Percentiles rank a stretch among this genome's conserved stretches.
Conservation (phyloP, 2,888 invertebrate species). For the Scaptomyza reducta region DNA sequence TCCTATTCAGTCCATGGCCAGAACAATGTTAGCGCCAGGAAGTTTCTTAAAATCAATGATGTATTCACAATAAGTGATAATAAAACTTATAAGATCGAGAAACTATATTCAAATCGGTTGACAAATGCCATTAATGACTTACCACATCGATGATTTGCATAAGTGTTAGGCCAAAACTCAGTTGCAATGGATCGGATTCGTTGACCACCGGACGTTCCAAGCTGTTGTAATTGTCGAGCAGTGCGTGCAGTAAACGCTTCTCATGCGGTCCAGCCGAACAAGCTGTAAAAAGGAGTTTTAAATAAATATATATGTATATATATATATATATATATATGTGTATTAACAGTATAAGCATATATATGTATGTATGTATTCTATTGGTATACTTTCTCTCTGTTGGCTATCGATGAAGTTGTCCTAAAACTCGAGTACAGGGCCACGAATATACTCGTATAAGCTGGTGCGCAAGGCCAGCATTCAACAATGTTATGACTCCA, state of each 20-base stretch:
- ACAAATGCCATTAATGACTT: constrained; percentile 85
- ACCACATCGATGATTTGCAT: constrained; percentile 99
- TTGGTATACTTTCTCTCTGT: not conserved
- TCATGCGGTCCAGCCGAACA: constrained; percentile 95
- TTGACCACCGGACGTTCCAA: constrained; percentile 97
- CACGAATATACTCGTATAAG: constrained; percentile 4
- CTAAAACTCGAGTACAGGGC: not conserved
- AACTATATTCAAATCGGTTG: no score
- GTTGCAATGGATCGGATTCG: constrained; percentile 97
- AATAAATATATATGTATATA: not conserved
- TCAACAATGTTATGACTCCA: constrained; percentile 33
- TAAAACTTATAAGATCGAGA: no score
- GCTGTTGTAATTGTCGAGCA: constrained; percentile 96
- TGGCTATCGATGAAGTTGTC: constrained; percentile 1
- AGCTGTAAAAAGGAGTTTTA: constrained; percentile 85
- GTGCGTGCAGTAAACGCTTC: constrained; percentile 94
- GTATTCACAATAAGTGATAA: no score
- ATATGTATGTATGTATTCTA: no score
- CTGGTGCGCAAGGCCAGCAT: constrained; percentile 2
- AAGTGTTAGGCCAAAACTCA: constrained; percentile 97
- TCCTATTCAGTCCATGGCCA: no score
- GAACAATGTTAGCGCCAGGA: no score
- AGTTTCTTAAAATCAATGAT: no score
- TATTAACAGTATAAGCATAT: not conserved
- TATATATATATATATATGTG: not conserved